Evolutionary conservation across 1,140 invertebrate genomes (phyloP), one percentile per base, ranked within the genome.

Genomic region (Cotesia vestalis): DNA sequence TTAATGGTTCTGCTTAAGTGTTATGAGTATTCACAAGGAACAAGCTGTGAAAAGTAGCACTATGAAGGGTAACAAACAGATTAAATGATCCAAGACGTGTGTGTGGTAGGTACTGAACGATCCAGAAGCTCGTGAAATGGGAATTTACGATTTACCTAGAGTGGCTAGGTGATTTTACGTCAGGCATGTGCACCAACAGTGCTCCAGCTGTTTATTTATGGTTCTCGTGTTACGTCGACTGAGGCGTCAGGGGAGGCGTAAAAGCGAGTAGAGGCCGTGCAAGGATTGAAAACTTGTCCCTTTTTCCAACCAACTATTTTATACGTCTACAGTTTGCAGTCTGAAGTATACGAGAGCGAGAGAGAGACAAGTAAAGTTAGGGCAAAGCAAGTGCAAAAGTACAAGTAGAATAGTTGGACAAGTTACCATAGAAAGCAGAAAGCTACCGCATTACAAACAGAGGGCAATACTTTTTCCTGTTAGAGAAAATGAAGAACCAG

Each of bases 261-360:
- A 83, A 80, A 71, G 52, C 52, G 36, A 68, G 59, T 27, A 27
- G 27, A 27, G 55, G 55, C 63, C 72, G 34, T 60, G 75, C 63
- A 72, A 79, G 78, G 77, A 81, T 84, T 81, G 79, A 82, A 82
- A 81, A 78, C 73, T 76, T 76, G 61, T 64, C 71, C 71, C 40
- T 46, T 46, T 46, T 46, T 46, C 40, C 40, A 46, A 46, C 40
- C 11, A 46, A 46, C 40, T 46, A 27, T 46, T 66, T 46, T 52
- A 66, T 20, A 17, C 9, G 14, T 64, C 2, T 38, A 8, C 12
- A 40, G 27, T 27, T 27, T 27, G 1, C 27, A 27, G 27, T 27
- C 27, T 46, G 5, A 2, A 46, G 2, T 9, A 4, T 9, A 6
- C 40, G 11, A 60, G 75, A 59, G 36, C 59, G 73, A 76, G 27